Conservation (phyloP, 2,797 vertebrate species). For the Platalea minor region DNA sequence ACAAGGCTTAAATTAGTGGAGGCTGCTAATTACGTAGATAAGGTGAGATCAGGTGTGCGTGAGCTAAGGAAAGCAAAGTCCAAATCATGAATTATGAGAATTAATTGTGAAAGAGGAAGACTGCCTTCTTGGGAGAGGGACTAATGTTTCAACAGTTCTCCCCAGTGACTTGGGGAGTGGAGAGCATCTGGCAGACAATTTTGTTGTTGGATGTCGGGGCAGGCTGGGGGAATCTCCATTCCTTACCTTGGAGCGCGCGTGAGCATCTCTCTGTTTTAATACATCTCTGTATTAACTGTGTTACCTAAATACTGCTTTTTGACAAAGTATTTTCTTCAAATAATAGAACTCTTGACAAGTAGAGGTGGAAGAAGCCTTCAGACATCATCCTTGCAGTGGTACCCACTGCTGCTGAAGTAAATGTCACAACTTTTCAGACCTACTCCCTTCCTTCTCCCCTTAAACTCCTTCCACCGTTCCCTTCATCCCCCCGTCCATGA, state of each 20-base stretch:
- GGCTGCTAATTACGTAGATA: constrained; percentile 94
- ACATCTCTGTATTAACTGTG: not conserved
- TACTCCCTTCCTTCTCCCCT: not conserved
- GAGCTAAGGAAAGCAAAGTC: not conserved
- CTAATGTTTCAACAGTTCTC: not conserved
- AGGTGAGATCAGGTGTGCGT: constrained; percentile 79
- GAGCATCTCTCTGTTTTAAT: not conserved
- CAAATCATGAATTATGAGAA: not conserved
- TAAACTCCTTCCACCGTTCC: not conserved
- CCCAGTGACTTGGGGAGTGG: not conserved
- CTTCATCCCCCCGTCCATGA: rapidly evolving
- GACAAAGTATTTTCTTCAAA: not conserved
- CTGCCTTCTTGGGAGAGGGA: not conserved
- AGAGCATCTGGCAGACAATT: not conserved
- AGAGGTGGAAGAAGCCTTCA: not conserved
- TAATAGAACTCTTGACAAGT: not conserved
- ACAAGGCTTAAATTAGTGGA: constrained; percentile 88
- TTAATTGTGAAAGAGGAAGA: not conserved
- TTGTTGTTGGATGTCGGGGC: not conserved
- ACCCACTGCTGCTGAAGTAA: not conserved
- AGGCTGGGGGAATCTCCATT: not conserved
- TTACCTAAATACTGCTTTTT: not conserved
- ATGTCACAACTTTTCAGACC: not conserved
- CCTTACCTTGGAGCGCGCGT: not conserved
- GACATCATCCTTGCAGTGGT: not conserved